Evolutionary conservation across 2,113 vertebrate species (phyloP).

Genomic region (Axis porcinus): DNA sequence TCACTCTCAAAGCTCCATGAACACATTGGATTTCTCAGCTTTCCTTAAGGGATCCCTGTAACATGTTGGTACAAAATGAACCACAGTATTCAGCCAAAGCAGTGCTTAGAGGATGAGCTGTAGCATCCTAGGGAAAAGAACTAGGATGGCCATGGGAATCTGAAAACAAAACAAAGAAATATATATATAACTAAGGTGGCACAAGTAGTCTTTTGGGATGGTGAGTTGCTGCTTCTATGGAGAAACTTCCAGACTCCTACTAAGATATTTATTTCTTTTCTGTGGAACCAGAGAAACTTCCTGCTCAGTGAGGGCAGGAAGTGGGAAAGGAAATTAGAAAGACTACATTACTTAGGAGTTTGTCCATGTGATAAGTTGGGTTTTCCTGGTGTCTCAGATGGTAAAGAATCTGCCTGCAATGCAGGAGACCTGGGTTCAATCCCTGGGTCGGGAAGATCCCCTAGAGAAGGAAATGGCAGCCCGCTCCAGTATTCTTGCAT

Average conservation of each 20-base stretch:
- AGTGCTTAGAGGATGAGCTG: neutral
- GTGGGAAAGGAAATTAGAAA: neutral
- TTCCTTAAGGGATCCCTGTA: neutral
- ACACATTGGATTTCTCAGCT: neutral
- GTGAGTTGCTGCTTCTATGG: neutral
- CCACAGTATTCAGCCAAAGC: neutral
- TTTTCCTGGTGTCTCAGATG: neutral
- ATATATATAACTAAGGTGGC: neutral
- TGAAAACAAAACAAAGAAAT: neutral
- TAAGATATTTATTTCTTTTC: neutral
- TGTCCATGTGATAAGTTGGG: neutral
- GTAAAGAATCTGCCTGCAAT: neutral
- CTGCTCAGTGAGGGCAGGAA: neutral
- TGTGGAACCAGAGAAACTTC: neutral
- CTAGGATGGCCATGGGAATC: neutral
- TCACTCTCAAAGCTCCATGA: neutral
- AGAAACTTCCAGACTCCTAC: neutral
- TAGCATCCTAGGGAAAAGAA: neutral
- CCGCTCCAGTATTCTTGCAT: neutral
- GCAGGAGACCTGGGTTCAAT: neutral
- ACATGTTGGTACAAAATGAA: neutral
- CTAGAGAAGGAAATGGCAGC: neutral
- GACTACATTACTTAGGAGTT: neutral
- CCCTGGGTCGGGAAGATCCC: neutral
- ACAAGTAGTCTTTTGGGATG: neutral